Evolutionary conservation across 2,888 invertebrate genomes (phyloP), one percentile per base, ranked within the genome.

Genomic region (Cyclophora albipunctata): DNA sequence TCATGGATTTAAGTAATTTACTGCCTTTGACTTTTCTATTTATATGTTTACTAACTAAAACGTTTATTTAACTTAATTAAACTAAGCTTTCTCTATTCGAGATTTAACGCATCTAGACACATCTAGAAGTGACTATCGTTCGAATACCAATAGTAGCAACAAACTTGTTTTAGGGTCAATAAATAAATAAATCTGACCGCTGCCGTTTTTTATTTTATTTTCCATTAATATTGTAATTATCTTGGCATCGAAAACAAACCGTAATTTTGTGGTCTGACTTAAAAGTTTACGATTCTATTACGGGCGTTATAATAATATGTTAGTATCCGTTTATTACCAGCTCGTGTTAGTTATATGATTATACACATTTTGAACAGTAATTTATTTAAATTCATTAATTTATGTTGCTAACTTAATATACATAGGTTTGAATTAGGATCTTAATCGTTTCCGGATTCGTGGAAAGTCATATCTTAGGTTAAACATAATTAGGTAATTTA

Each of bases 161-260:
- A 46, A 44, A 54, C 63, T 67, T 63, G 68, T 64, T 59, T 55
- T 62, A 67, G 75, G 80, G 80, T 81, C 80, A 81, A 81, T 84
- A 83, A 83, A 85, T 84, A 84, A 84, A 84, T 83, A 83, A 85
- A 84, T 84, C 80, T 79, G 69, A 57, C 68, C 68, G 74, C 75
- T 75, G 75, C 75, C 62, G 70, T 75, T 80, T 79, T 81, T 82
- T 81, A 70, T 66, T 71, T 80, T 80, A 75, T 81, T 78, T 73
- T 69, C 78, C 75, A 80, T 80, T 78, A 77, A 75, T 75, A 71
- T 75, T 71, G 75, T 82, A 82, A 84, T 84, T 84, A 82, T 72
- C 78, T 79, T 79, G 77, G 78, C 78, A 77, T 81, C 77, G 77
- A 84, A 79, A 82, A 82, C 83, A 77, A 83, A 86, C 84, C 84